These are phyloP conservation scores for Nebria salina DNA, from an alignment of 2,888 invertebrate genomes.

Conservation along the genomic window DNA sequence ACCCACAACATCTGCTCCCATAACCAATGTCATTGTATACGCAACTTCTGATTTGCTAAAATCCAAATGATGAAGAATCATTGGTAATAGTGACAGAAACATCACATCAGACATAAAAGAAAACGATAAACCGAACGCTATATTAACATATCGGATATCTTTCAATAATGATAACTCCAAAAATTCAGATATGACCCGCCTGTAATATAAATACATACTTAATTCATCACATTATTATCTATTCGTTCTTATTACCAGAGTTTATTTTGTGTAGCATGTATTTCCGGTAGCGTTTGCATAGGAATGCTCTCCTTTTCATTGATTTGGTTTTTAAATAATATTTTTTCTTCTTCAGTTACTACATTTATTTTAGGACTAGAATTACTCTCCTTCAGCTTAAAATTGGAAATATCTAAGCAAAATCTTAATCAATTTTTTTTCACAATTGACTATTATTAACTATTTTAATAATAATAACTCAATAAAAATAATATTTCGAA, in stretches of 20 bases:
- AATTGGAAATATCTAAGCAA: not conserved
- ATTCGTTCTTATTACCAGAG: not conserved
- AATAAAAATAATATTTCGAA: too few relatives aligned
- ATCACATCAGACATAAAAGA: slow-evolving; percentile 75
- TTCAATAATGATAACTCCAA: slow-evolving; percentile 72
- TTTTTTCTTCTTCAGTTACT: not conserved
- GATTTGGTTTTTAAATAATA: not conserved
- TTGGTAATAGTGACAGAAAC: slow-evolving; percentile 75
- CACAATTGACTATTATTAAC: too few relatives aligned
- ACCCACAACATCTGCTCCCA: slow-evolving; percentile 73
- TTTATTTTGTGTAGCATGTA: not conserved
- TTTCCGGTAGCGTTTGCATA: not conserved
- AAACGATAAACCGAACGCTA: slow-evolving; percentile 74
- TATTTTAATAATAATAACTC: too few relatives aligned
- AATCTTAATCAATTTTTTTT: not conserved
- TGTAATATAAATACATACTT: slow-evolving; percentile 52
- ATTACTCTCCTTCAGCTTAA: not conserved
- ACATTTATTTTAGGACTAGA: not conserved
- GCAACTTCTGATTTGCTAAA: slow-evolving; percentile 71
- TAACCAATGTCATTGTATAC: slow-evolving; percentile 74
- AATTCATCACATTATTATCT: not conserved
- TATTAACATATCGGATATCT: slow-evolving; percentile 73
- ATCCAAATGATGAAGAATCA: slow-evolving; percentile 69
- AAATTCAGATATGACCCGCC: slow-evolving; percentile 68
- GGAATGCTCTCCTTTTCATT: not conserved